Conservation (phyloP, 2,113 vertebrate genomes). For the Aphelocoma coerulescens region DNA sequence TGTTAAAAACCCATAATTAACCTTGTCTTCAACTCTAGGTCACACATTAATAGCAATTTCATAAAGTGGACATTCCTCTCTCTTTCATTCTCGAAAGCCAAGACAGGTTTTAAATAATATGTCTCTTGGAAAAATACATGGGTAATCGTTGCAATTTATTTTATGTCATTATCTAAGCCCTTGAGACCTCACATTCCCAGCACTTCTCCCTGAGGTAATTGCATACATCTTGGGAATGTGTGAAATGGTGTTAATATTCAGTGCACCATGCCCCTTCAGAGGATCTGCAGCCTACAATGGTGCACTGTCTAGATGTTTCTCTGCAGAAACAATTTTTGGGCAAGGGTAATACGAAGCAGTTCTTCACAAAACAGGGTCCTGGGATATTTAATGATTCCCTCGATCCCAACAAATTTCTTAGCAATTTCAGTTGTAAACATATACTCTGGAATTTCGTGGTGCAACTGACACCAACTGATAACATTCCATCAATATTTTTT, state of each 20-base stretch:
- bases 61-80: conserved; percentile 83
- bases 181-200: conserved; percentile 72
- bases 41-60: conserved; percentile 80
- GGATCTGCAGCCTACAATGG: conserved; percentile 33
- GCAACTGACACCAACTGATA: background rate
- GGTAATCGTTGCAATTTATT: conserved; percentile 90
- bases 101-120: conserved; percentile 80
- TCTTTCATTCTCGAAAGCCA: conserved; percentile 73
- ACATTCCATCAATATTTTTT: background rate
- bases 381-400: background rate
- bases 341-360: background rate
- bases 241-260: conserved; percentile 74
- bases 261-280: conserved; percentile 50
- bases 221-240: conserved; percentile 73
- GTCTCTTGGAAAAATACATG: conserved; percentile 77
- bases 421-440: background rate
- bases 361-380: background rate
- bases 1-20: conserved; percentile 85
- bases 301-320: conserved; percentile 38
- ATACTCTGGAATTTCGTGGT: background rate
- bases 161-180: conserved; percentile 82
- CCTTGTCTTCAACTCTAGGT: conserved; percentile 77
- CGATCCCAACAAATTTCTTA: background rate
- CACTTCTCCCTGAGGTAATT: conserved; percentile 74
- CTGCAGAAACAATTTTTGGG: conserved; percentile 18